phyloP scores from a whole-genome alignment of 2,797 vertebrate genomes.

The Mycteria americana region DNA sequence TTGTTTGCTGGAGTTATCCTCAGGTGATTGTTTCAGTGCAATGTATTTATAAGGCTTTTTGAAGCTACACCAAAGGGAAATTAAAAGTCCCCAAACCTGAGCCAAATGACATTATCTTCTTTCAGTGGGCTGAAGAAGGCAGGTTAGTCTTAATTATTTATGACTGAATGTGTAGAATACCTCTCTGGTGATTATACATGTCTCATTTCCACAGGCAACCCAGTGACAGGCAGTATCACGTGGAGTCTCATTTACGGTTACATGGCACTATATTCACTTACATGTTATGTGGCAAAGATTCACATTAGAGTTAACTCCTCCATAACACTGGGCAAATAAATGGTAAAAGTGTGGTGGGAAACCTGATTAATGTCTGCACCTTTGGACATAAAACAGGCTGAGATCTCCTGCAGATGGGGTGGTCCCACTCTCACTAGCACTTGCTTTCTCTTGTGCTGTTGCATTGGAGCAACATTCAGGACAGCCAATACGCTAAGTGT shows the following conservation, averaged over 20 bases:
- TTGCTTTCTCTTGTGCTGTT: background rate
- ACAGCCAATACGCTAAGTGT: rapidly evolving
- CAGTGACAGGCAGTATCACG: background rate
- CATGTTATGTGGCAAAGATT: background rate
- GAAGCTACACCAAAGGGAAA: conserved; percentile 29
- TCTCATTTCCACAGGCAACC: background rate
- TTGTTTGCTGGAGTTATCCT: conserved; percentile 37
- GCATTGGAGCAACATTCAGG: background rate
- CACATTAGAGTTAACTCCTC: background rate
- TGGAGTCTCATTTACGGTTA: background rate
- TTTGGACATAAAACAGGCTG: background rate
- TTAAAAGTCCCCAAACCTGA: background rate
- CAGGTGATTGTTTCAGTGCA: conserved; percentile 14
- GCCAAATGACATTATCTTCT: conserved; percentile 36
- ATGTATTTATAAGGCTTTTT: conserved; percentile 40
- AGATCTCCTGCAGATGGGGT: background rate
- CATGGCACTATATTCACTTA: background rate
- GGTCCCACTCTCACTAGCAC: background rate
- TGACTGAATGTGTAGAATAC: conserved; percentile 6
- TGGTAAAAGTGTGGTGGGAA: background rate
- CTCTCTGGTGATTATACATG: background rate
- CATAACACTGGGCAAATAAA: background rate
- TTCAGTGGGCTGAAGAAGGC: background rate
- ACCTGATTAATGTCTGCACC: rapidly evolving
- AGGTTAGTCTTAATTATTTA: conserved; percentile 59